Conservation (phyloP, 2,113 vertebrate genomes). For the Rhagologus leucostigma region DNA sequence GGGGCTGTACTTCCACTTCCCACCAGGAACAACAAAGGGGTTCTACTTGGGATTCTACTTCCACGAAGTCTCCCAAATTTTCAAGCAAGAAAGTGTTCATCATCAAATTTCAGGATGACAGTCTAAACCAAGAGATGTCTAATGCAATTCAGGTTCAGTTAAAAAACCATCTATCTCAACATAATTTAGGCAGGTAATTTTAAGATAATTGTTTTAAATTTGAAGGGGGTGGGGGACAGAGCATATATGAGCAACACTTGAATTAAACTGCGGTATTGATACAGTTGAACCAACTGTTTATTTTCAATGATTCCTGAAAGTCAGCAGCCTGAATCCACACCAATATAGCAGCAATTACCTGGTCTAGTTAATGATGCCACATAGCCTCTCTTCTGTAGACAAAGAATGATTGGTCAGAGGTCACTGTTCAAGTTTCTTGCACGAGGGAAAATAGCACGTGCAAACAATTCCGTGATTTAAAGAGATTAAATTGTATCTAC, state of each 20-base stretch:
- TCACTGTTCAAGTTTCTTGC: neutral
- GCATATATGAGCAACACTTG: neutral
- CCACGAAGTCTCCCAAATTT: neutral
- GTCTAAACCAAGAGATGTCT: neutral
- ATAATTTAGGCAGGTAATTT: neutral
- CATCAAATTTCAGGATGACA: neutral
- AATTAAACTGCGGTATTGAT: conserved; percentile 27
- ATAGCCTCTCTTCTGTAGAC: neutral
- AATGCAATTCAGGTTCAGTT: neutral
- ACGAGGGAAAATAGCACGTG: neutral
- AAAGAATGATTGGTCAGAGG: conserved; percentile 34
- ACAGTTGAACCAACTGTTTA: conserved; percentile 46
- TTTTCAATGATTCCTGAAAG: conserved; percentile 54
- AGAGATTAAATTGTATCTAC: neutral
- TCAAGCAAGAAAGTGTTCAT: neutral
- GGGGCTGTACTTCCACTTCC: neutral
- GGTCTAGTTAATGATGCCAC: conserved; percentile 11
- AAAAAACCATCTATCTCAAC: neutral
- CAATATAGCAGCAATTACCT: conserved; percentile 44
- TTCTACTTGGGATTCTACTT: neutral
- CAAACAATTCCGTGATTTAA: neutral
- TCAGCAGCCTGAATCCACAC: conserved; percentile 50
- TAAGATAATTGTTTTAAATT: neutral
- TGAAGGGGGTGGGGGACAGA: neutral
- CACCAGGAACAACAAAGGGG: neutral